Percentiles rank a stretch among this genome's conserved stretches.
phyloP scores from a whole-genome alignment of 2,113 vertebrate genomes.

The Cyanocitta stelleri region DNA sequence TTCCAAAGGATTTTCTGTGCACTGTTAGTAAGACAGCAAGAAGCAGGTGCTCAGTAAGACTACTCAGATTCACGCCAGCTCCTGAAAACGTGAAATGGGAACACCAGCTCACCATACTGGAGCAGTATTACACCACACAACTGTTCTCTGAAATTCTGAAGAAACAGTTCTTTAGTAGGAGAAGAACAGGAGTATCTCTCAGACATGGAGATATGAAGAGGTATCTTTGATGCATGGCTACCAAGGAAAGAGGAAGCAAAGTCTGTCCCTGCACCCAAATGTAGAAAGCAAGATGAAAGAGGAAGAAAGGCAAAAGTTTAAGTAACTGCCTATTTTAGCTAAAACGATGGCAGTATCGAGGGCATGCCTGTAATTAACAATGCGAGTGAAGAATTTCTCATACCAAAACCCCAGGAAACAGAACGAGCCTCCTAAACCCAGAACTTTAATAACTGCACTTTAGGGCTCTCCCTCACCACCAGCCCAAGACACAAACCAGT shows the following conservation, averaged over 20 bases:
- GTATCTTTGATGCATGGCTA: not conserved
- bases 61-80: not conserved
- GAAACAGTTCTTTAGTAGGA: not conserved
- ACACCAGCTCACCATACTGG: not conserved
- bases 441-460: not conserved
- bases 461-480: not conserved
- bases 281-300: not conserved
- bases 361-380: not conserved
- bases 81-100: not conserved
- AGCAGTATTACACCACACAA: not conserved
- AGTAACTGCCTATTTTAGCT: not conserved
- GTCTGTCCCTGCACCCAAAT: not conserved
- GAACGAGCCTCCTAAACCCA: not conserved
- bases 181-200: not conserved
- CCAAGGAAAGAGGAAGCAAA: conserved; percentile 5
- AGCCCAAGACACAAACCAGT: not conserved
- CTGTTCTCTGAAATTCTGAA: not conserved
- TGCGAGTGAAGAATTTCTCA: not conserved
- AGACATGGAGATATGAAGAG: not conserved
- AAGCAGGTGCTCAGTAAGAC: not conserved
- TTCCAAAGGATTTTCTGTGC: conserved; percentile 25
- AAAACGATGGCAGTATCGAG: rapidly evolving
- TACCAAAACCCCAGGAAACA: not conserved
- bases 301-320: not conserved
- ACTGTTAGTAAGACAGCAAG: not conserved